Percentiles rank a stretch among this genome's conserved stretches.
Evolutionary conservation across 2,888 invertebrate genomes (phyloP).

Genomic region (Amiota communis): DNA sequence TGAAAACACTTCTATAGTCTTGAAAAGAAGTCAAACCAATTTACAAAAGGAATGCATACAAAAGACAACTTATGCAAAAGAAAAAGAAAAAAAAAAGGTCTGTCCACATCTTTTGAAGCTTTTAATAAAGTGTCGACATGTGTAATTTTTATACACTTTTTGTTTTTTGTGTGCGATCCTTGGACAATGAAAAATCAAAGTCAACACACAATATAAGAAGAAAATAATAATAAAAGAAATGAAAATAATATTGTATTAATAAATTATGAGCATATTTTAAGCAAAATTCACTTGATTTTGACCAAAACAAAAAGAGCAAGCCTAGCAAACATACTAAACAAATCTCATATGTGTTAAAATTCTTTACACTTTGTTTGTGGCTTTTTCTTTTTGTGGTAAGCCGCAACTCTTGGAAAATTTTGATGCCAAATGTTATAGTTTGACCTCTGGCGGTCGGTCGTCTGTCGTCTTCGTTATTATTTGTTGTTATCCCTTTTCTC

Average conservation of each 20-base stretch:
- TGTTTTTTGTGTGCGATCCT: not conserved
- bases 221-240: not conserved
- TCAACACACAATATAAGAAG: not conserved
- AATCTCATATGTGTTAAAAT: not conserved
- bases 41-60: not conserved
- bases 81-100: not conserved
- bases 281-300: not conserved
- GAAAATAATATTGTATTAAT: conserved; percentile 3
- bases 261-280: conserved; percentile 1
- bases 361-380: conserved; percentile 21
- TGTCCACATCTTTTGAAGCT: conserved; percentile 32
- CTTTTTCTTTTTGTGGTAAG: not conserved
- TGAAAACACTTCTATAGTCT: not conserved
- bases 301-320: not conserved
- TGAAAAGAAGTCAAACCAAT: conserved; percentile 10
- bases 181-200: not conserved
- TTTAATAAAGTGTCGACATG: conserved; percentile 70
- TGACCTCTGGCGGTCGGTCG: conserved; percentile 18
- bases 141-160: conserved; percentile 62
- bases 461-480: not conserved
- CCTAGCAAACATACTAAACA: not conserved
- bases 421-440: conserved; percentile 15
- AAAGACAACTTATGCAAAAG: not conserved
- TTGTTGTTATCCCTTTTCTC: too few relatives aligned
- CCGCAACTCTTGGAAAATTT: not conserved